Evolutionary conservation across 2,888 invertebrate species (phyloP).

Genomic region (Ectropis crepuscularia): DNA sequence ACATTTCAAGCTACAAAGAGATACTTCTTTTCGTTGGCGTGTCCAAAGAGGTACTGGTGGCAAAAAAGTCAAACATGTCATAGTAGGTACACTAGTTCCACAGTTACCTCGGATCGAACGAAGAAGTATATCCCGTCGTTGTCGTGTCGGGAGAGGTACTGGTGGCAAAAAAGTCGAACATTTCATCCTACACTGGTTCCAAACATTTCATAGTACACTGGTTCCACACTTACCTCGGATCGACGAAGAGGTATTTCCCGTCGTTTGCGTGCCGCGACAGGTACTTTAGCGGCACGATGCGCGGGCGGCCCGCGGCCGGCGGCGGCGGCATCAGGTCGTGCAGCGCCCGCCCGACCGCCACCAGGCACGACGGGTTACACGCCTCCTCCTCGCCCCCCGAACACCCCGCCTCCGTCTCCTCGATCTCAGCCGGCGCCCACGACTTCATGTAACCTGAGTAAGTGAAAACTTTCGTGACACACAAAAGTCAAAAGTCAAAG

Average conservation of each 20-base stretch:
- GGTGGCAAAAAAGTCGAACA: conserved; percentile 80
- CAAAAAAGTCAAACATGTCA: conserved; percentile 65
- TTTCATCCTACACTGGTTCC: too few relatives aligned
- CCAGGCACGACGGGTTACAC: conserved; percentile 93
- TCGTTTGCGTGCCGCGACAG: conserved; percentile 94
- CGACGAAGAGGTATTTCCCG: conserved; percentile 96
- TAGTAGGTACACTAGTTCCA: too few relatives aligned
- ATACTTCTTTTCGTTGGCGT: conserved; percentile 96
- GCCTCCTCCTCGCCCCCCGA: conserved; percentile 83
- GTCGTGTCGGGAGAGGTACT: conserved; percentile 93
- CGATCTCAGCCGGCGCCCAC: conserved; percentile 92
- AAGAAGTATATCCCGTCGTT: conserved; percentile 96
- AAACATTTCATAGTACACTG: too few relatives aligned
- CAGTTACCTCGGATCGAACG: conserved; percentile 91
- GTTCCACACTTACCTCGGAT: conserved; percentile 89
- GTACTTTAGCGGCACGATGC: conserved; percentile 82
- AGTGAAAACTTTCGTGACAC: too few relatives aligned
- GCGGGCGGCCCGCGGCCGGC: conserved; percentile 27
- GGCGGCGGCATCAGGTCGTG: conserved; percentile 83
- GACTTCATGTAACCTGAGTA: conserved; percentile 92
- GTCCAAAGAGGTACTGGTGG: conserved; percentile 92
- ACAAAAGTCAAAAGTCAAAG: too few relatives aligned
- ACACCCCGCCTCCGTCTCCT: conserved; percentile 87
- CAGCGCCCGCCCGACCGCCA: conserved; percentile 93
- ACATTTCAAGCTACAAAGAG: conserved; percentile 93